phyloP scores from a whole-genome alignment of 2,797 vertebrate species.

The Macroramphosus scolopax region DNA sequence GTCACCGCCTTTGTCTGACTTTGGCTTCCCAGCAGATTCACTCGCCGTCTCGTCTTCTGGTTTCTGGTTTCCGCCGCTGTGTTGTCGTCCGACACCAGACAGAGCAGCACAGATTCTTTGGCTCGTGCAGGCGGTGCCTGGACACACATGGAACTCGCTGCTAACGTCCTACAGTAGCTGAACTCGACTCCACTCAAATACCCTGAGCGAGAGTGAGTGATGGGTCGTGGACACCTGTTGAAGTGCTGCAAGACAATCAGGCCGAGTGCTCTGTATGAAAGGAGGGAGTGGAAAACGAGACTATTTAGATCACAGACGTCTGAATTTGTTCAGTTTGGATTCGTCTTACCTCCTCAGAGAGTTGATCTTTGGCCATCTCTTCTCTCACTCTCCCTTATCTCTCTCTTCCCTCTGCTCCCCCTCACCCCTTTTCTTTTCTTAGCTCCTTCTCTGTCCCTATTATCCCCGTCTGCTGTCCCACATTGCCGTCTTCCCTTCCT shows the following conservation, averaged over 20 bases:
- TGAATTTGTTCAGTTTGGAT: background rate
- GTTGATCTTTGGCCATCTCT: too few species aligned
- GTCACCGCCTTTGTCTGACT: constrained; percentile 45
- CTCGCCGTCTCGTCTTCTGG: too few species aligned
- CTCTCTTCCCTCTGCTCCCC: too few species aligned
- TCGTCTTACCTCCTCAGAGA: background rate
- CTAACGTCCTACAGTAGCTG: constrained; percentile 6
- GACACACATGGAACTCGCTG: constrained; percentile 8
- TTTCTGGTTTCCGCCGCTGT: constrained; percentile 55
- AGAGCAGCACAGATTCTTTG: constrained; percentile 49
- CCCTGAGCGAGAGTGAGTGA: constrained; percentile 14
- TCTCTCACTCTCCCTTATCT: too few species aligned
- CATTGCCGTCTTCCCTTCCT: too few species aligned
- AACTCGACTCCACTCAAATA: constrained; percentile 1
- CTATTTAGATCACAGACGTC: background rate
- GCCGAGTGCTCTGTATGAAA: constrained; percentile 18
- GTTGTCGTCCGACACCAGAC: constrained; percentile 34
- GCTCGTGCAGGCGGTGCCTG: constrained; percentile 16
- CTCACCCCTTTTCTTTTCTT: too few species aligned
- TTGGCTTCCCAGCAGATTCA: too few species aligned
- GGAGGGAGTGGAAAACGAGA: background rate
- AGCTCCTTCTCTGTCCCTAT: background rate
- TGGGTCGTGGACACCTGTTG: constrained; percentile 7
- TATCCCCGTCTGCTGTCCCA: too few species aligned
- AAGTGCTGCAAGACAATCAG: constrained; percentile 25